Percentiles rank a stretch among this genome's conserved stretches.
phyloP scores from a whole-genome alignment of 2,797 vertebrate genomes.

The Thalassophryne amazonica region DNA sequence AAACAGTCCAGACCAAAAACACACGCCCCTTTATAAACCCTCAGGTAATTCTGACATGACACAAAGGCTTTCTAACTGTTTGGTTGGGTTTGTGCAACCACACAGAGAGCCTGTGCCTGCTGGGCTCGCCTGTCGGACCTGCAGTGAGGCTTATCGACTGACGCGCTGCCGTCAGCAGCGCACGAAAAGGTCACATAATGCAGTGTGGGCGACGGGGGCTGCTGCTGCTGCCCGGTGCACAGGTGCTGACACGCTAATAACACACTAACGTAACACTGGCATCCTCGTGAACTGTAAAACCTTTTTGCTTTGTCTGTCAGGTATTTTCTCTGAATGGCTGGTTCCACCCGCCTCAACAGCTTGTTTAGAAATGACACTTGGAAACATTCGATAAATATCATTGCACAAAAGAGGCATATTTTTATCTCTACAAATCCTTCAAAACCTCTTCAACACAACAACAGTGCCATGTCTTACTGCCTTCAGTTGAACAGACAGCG shows the following conservation, averaged over 20 bases:
- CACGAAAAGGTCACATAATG: slow-evolving; percentile 44
- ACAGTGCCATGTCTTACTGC: neutral
- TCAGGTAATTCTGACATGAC: slow-evolving; percentile 37
- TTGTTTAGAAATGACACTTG: neutral
- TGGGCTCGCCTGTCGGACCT: slow-evolving; percentile 43
- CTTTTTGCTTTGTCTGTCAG: too few relatives aligned
- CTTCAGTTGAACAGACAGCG: neutral
- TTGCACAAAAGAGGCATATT: neutral
- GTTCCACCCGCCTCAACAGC: too few relatives aligned
- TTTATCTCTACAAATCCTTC: neutral
- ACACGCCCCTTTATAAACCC: slow-evolving; percentile 30
- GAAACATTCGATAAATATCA: neutral
- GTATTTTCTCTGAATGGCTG: too few relatives aligned
- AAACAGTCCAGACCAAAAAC: slow-evolving; percentile 36
- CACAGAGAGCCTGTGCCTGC: slow-evolving; percentile 35
- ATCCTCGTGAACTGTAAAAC: too few relatives aligned
- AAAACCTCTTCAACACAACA: neutral
- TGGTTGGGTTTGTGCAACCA: slow-evolving; percentile 18
- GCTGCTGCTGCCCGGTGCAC: neutral
- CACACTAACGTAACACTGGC: too few relatives aligned
- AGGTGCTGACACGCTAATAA: too few relatives aligned
- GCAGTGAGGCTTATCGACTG: slow-evolving; percentile 52
- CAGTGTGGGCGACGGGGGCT: neutral
- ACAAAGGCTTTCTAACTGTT: slow-evolving; percentile 48
- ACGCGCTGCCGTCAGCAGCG: slow-evolving; percentile 30